Base-by-base conservation (phyloP, 2,888 invertebrate species). In the Heliconius ismenius region DNA sequence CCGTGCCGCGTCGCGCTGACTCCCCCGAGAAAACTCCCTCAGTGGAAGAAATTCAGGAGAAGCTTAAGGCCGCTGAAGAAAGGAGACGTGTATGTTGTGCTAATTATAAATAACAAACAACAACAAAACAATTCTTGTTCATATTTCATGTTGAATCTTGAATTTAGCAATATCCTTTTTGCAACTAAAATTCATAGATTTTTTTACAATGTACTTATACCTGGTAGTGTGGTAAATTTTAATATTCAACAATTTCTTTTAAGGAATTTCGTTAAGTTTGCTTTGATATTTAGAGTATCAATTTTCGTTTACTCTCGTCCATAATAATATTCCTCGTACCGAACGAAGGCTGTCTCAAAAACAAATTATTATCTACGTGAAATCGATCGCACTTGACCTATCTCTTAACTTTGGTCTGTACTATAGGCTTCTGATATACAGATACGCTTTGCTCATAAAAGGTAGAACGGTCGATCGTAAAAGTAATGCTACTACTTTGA, bases 1-100 rank as follows among this genome's bases (percentile, higher is more conserved):
- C 97, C 49, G 95, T 95, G 80, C 96, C 96, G 78, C 84, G 91
- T 95, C 97, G 97, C 83, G 96, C 96, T 76, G 95, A 95, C 79
- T 96, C 96, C 3, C 96, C 96, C 73, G 95, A 95, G 85, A 96
- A 96, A 87, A 96, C 95, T 82, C 95, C 97, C 80, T 97, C 97
- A 76, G 97, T 96, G 75, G 97, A 98, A 89, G 97, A 98, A 87
- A 98, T 99, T 84, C 97, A 98, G 88, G 97, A 97, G 88, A 99
- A 99, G 91, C 95, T 98, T 75, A 97, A 97, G 92, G 98, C 98
- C 21, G 99, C 99, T 69, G 98, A 98, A 88, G 98, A 98, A 90
- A 96, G 98, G 90, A 97, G 98, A 95, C 95, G 97, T 95, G 98
- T 98, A 91, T 92, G 95, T 94, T 62, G 21, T 24, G 11, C n/a